A percentile compares a stretch with the other conserved stretches of the same genome.
Conservation (phyloP, 2,797 vertebrate species). For the Heterohyrax brucei region DNA sequence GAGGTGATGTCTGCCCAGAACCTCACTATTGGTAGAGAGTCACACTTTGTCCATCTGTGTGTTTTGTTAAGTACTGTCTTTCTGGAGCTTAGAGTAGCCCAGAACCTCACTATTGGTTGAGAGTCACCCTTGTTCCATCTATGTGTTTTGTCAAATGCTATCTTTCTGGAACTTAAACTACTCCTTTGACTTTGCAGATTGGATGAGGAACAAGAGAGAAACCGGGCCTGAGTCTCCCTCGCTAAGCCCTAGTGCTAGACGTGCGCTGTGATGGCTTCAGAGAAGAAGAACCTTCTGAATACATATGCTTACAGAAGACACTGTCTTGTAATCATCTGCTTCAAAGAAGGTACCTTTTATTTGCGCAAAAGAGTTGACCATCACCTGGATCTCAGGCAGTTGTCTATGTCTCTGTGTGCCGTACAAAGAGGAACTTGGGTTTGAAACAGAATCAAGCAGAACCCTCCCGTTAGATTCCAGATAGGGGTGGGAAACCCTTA, state of each 20-base stretch:
- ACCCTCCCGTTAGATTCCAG: neutral
- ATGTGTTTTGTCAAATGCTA: neutral
- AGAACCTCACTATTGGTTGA: neutral
- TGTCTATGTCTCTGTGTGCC: neutral
- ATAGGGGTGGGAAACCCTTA: neutral
- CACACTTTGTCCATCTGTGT: fast-evolving
- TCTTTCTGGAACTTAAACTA: neutral
- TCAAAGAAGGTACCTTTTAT: neutral
- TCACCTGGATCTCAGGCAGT: neutral
- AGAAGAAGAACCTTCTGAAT: neutral
- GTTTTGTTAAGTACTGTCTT: neutral
- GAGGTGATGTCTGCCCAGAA: neutral
- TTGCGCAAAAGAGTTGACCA: neutral
- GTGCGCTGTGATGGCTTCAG: neutral
- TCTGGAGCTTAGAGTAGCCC: neutral
- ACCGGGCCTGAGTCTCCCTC: neutral
- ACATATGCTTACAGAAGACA: neutral
- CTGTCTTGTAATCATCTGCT: neutral
- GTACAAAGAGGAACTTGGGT: neutral
- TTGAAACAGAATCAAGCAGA: neutral
- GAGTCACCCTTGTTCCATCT: neutral
- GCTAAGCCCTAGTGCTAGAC: neutral
- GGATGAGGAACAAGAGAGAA: neutral
- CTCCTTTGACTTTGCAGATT: neutral
- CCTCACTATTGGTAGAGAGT: neutral